phyloP scores from a whole-genome alignment of 2,888 invertebrate species.

The Sipha maydis region DNA sequence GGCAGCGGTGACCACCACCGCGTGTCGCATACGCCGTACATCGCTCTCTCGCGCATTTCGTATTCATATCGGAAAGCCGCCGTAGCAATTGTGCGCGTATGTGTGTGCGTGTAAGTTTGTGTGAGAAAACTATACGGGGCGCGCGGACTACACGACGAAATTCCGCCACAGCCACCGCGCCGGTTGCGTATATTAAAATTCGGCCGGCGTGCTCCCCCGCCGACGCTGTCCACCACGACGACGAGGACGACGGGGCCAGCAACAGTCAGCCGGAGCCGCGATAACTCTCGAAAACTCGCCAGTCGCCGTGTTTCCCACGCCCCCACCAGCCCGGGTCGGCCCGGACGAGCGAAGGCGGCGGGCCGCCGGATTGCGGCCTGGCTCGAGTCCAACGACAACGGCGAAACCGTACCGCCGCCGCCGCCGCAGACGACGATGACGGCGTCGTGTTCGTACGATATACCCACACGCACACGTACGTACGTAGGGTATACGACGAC shows the following conservation, averaged over 20 bases:
- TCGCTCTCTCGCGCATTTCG: constrained; percentile 28
- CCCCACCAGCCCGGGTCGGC: constrained; percentile 14
- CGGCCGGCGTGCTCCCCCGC: constrained; percentile 46
- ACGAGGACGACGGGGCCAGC: neutral
- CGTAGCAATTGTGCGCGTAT: no score
- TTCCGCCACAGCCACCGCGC: constrained; percentile 29
- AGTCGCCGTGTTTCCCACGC: constrained; percentile 50
- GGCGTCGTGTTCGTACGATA: constrained; percentile 42
- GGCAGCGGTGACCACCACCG: neutral
- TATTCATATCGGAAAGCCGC: constrained; percentile 33
- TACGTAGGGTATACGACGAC: neutral
- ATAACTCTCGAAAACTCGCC: constrained; percentile 43
- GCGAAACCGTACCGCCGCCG: constrained; percentile 31
- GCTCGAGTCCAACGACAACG: constrained; percentile 16
- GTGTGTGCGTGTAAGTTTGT: neutral
- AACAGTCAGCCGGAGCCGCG: neutral
- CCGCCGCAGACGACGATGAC: neutral
- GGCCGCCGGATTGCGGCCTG: constrained; percentile 2
- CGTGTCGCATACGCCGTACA: neutral
- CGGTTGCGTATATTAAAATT: constrained; percentile 50
- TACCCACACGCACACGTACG: constrained; percentile 18
- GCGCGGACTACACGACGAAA: constrained; percentile 47
- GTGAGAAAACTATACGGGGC: constrained; percentile 53
- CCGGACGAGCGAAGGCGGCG: neutral
- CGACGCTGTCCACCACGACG: constrained; percentile 16